A percentile compares a stretch with the other conserved stretches of the same genome.
These are phyloP conservation scores for Suricata suricatta DNA, from an alignment of 2,113 vertebrate species.

Conservation along the genomic window DNA sequence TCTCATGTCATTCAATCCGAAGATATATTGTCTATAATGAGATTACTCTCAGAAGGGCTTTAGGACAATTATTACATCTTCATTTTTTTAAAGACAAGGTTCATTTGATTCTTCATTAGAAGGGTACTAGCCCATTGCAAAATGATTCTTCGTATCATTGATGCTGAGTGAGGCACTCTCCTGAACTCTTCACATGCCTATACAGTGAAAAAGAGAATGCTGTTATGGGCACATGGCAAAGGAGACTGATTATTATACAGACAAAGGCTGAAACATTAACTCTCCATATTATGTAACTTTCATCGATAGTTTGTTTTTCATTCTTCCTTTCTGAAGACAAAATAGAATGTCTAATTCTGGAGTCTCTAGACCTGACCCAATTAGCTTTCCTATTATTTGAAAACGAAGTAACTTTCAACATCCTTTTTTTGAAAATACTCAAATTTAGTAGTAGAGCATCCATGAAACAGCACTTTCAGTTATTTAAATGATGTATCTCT, in stretches of 20 bases:
- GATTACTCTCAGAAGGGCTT: background rate
- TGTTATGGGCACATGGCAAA: background rate
- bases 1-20: background rate
- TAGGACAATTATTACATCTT: background rate
- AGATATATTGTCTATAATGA: background rate
- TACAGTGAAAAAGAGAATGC: background rate
- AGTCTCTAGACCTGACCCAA: background rate
- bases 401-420: background rate
- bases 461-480: background rate
- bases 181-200: background rate
- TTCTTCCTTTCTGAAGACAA: background rate
- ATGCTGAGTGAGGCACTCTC: background rate
- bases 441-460: background rate
- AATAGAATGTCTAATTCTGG: background rate
- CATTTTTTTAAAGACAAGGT: slow-evolving; percentile 12
- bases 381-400: background rate
- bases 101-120: slow-evolving; percentile 35
- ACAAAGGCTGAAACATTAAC: background rate
- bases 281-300: background rate
- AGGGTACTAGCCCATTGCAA: background rate
- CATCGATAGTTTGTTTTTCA: background rate
- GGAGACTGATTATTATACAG: background rate
- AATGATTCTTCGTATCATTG: background rate
- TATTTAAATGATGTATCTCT: background rate
- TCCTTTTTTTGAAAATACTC: background rate